A percentile compares a stretch with the other conserved stretches of the same genome.
Conservation (phyloP, 2,888 invertebrate genomes). For the Macropis europaea region DNA sequence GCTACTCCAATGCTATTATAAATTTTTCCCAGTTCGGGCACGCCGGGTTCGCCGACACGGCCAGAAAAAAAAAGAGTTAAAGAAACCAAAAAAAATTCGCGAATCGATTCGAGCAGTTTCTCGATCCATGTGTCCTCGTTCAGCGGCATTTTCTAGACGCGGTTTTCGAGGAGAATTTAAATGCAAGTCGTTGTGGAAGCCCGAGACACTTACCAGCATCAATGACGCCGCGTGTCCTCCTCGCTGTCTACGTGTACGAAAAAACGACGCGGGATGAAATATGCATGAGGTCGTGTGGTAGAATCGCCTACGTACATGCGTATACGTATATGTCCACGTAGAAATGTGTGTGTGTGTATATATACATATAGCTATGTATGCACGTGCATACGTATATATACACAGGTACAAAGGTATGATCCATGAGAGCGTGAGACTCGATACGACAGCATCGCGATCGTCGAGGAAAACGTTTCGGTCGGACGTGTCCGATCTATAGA, state of each 20-base stretch:
- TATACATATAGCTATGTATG: background rate
- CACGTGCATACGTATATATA: background rate
- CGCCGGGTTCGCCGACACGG: background rate
- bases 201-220: slow-evolving; percentile 49
- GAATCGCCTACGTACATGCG: slow-evolving; percentile 8
- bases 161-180: slow-evolving; percentile 43
- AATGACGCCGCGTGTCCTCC: slow-evolving; percentile 52
- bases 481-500: no score
- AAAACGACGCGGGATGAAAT: slow-evolving; percentile 46
- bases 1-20: no score
- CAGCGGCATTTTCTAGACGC: slow-evolving; percentile 13
- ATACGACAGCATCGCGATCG: background rate
- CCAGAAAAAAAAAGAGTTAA: background rate
- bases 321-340: slow-evolving; percentile 1
- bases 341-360: slow-evolving; percentile 1
- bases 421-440: slow-evolving; percentile 11
- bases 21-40: no score
- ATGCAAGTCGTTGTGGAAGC: slow-evolving; percentile 44
- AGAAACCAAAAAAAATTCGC: background rate
- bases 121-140: slow-evolving; percentile 30
- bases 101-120: background rate
- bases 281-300: slow-evolving; percentile 39
- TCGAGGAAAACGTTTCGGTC: slow-evolving; percentile 24
- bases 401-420: slow-evolving; percentile 32
- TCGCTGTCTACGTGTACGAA: slow-evolving; percentile 35